phyloP scores from a whole-genome alignment of 2,797 vertebrate species.

The Pseudotriccus pelzelni region DNA sequence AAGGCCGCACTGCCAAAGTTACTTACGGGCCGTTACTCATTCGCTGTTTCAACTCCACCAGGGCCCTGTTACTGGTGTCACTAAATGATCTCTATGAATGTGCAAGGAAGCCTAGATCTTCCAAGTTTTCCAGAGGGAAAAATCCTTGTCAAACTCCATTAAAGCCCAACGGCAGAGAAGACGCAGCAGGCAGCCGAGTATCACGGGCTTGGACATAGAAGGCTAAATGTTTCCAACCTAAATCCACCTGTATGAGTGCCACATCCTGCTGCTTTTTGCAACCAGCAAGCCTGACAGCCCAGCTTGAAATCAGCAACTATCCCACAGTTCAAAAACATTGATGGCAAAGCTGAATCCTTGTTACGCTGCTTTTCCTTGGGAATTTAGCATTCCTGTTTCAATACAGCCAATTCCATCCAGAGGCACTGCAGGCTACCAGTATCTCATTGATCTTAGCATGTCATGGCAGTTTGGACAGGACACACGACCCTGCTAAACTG shows the following conservation, averaged over 20 bases:
- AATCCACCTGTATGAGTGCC: not conserved
- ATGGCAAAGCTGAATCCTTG: not conserved
- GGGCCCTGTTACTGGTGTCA: not conserved
- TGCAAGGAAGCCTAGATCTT: not conserved
- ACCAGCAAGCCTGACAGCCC: not conserved
- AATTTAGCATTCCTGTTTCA: not conserved
- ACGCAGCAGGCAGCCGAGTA: not conserved
- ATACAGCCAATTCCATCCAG: not conserved
- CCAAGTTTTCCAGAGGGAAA: not conserved
- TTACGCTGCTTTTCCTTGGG: not conserved
- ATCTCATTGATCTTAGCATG: not conserved
- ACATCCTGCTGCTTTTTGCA: not conserved
- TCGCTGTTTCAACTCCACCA: not conserved
- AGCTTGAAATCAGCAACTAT: not conserved
- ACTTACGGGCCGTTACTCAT: not conserved
- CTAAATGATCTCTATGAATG: not conserved
- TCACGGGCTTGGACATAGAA: not conserved
- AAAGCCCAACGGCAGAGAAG: not conserved
- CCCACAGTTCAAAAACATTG: not conserved
- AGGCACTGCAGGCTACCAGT: not conserved
- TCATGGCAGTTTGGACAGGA: not conserved
- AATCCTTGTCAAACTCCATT: constrained; percentile 41
- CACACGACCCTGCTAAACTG: not conserved
- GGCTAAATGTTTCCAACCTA: not conserved
- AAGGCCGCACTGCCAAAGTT: rapidly evolving